Percentiles rank a stretch among this genome's conserved stretches.
These are phyloP conservation scores for Hylia prasina DNA, from an alignment of 2,113 vertebrate genomes.

Conservation along the genomic window DNA sequence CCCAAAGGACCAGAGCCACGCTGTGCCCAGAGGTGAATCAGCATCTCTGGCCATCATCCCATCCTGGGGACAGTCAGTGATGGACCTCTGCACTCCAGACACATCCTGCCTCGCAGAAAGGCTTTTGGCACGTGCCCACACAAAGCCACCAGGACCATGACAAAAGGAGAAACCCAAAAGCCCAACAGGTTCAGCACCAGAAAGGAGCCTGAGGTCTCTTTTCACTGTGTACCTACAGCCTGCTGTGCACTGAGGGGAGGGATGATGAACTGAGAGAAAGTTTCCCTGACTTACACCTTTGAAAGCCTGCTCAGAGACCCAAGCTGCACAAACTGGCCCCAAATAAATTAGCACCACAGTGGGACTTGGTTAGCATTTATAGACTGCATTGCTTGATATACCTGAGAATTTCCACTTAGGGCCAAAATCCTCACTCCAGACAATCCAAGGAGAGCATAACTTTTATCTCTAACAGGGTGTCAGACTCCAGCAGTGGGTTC, in stretches of 20 bases:
- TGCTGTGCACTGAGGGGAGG: background rate
- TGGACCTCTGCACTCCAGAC: background rate
- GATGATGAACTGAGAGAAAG: background rate
- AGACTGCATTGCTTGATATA: background rate
- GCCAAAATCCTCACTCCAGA: background rate
- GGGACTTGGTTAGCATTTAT: background rate
- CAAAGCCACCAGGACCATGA: fast-evolving
- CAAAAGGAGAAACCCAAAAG: background rate
- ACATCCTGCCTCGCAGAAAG: background rate
- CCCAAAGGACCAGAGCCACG: background rate
- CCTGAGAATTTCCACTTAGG: background rate
- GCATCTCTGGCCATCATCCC: background rate
- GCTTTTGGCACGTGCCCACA: fast-evolving
- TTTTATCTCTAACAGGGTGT: background rate
- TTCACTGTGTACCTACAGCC: background rate
- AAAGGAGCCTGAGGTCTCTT: background rate
- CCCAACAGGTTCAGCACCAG: fast-evolving
- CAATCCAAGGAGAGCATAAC: background rate
- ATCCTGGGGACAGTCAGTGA: background rate
- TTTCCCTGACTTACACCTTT: background rate
- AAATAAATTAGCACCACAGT: slow-evolving; percentile 18
- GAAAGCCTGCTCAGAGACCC: slow-evolving; percentile 35
- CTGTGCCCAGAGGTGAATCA: background rate
- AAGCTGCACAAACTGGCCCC: slow-evolving; percentile 38
- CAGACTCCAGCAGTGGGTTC: background rate